A percentile compares a stretch with the other conserved stretches of the same genome.
Conservation (phyloP, 2,888 invertebrate genomes). For the Oconnorella tubifera region DNA sequence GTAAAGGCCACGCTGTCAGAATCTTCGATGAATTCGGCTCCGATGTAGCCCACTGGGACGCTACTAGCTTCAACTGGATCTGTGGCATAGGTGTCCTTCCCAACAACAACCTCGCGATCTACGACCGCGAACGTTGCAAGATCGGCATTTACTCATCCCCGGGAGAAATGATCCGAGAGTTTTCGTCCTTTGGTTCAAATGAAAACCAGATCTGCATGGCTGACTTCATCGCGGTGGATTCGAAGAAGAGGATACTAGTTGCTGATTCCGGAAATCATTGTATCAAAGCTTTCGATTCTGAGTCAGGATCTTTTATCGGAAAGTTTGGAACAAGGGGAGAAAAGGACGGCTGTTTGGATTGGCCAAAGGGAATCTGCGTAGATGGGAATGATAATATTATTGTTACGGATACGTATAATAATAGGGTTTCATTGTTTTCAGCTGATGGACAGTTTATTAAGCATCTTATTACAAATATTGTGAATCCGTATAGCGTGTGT, state of each 20-base stretch:
- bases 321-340: constrained; percentile 27
- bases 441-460: constrained; percentile 28
- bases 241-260: constrained; percentile 26
- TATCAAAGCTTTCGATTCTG: constrained; percentile 30
- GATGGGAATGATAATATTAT: constrained; percentile 30
- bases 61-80: constrained; percentile 26
- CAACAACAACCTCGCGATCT: constrained; percentile 18
- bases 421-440: constrained; percentile 25
- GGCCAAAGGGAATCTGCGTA: constrained; percentile 33
- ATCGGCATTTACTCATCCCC: constrained; percentile 19
- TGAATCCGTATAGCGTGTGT: constrained; percentile 24
- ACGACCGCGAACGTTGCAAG: constrained; percentile 28
- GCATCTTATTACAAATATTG: constrained; percentile 19
- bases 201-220: constrained; percentile 33
- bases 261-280: constrained; percentile 33
- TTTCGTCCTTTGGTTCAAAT: constrained; percentile 28
- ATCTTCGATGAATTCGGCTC: constrained; percentile 28
- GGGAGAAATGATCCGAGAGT: constrained; percentile 25
- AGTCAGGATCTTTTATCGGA: constrained; percentile 19
- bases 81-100: constrained; percentile 22
- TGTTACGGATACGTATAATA: constrained; percentile 27
- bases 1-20: constrained; percentile 26
- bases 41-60: constrained; percentile 24
- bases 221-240: constrained; percentile 33
- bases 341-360: constrained; percentile 24